These are phyloP conservation scores for Chrysodeixis includens DNA, from an alignment of 2,888 invertebrate species.

Conservation along the genomic window DNA sequence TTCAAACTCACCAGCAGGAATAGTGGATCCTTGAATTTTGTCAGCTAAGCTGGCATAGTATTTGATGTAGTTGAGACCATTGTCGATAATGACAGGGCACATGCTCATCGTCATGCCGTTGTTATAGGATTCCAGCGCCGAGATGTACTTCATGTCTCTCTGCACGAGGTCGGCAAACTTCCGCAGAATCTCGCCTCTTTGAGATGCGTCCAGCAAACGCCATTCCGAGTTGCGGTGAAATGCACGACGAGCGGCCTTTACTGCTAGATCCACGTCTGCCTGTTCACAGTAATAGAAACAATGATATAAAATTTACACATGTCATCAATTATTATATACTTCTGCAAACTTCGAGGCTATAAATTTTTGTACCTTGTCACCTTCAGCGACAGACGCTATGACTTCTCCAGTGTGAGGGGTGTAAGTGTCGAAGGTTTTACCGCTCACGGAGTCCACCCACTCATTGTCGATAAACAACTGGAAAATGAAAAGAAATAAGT, in stretches of 20 bases:
- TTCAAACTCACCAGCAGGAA: slow-evolving; percentile 63
- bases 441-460: slow-evolving; percentile 92
- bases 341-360: too few relatives aligned
- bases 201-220: slow-evolving; percentile 94
- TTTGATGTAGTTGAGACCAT: slow-evolving; percentile 86
- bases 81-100: slow-evolving; percentile 88
- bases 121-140: slow-evolving; percentile 96
- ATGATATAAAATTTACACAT: too few relatives aligned
- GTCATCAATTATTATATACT: too few relatives aligned
- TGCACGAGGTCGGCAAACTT: slow-evolving; percentile 92
- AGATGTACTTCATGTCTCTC: slow-evolving; percentile 95
- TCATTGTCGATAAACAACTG: slow-evolving; percentile 80
- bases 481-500: slow-evolving; percentile 20
- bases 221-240: slow-evolving; percentile 92
- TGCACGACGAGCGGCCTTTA: slow-evolving; percentile 91
- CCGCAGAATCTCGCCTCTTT: slow-evolving; percentile 92
- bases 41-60: slow-evolving; percentile 97
- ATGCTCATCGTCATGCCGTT: slow-evolving; percentile 95
- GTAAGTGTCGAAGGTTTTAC: slow-evolving; percentile 94
- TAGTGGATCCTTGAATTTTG: slow-evolving; percentile 85
- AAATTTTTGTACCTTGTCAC: too few relatives aligned
- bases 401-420: slow-evolving; percentile 93
- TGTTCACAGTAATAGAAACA: too few relatives aligned
- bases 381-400: too few relatives aligned
- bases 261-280: slow-evolving; percentile 93